Conservation (phyloP, 2,888 invertebrate species). For the Odontomyia ornata region DNA sequence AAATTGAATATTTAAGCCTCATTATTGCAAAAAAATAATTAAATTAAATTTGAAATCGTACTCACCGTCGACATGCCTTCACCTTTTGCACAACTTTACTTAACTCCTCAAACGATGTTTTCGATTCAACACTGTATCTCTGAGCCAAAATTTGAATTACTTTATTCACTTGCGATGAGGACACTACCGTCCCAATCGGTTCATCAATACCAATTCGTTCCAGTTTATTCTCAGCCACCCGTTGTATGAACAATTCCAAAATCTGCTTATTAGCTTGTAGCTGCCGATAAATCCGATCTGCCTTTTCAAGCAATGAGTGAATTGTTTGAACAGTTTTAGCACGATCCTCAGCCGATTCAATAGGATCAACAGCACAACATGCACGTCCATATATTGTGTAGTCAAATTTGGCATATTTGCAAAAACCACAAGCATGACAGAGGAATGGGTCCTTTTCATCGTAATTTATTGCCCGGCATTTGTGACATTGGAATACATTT, state of each 20-base stretch:
- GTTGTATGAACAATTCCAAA: conserved; percentile 84
- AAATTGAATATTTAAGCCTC: no score
- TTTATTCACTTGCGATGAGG: conserved; percentile 80
- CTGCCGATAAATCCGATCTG: conserved; percentile 92
- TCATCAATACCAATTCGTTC: conserved; percentile 68
- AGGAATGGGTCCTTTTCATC: conserved; percentile 99
- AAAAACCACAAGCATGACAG: conserved; percentile 98
- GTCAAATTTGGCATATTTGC: conserved; percentile 99
- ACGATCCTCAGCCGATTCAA: conserved; percentile 95
- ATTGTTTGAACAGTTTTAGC: conserved; percentile 94
- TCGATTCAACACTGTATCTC: conserved; percentile 94
- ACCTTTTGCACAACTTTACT: conserved; percentile 91
- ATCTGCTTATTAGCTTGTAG: conserved; percentile 89
- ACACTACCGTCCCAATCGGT: conserved; percentile 67
- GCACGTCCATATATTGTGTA: conserved; percentile 90
- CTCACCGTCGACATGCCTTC: conserved; percentile 81
- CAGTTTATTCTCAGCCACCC: conserved; percentile 86
- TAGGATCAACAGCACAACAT: conserved; percentile 96
- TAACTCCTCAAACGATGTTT: conserved; percentile 93
- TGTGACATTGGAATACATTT: conserved; percentile 99
- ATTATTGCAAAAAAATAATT: background rate
- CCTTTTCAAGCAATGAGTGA: conserved; percentile 89
- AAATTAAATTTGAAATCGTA: background rate
- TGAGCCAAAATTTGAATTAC: conserved; percentile 94
- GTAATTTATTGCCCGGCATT: conserved; percentile 98